These are phyloP conservation scores for Neopelma chrysocephalum DNA, from an alignment of 2,797 vertebrate species.

Conservation along the genomic window DNA sequence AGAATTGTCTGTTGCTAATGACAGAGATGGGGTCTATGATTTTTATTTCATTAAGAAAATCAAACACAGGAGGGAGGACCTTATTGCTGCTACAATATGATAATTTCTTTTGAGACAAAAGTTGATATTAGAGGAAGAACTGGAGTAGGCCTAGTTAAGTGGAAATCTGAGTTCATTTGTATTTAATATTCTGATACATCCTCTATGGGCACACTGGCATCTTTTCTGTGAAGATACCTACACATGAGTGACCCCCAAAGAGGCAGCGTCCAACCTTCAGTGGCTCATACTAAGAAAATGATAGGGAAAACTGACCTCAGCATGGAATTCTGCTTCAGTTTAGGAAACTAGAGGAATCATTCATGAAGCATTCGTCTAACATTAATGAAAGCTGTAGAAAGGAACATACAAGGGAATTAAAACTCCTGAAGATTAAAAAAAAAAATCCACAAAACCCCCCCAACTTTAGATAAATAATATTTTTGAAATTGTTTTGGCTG, in stretches of 20 bases:
- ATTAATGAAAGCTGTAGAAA: background rate
- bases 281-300: background rate
- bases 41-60: background rate
- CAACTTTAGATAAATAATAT: background rate
- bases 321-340: background rate
- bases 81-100: background rate
- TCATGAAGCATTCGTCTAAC: background rate
- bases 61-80: background rate
- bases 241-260: background rate
- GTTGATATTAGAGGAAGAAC: background rate
- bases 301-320: background rate
- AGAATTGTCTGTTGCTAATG: background rate
- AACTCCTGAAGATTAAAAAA: background rate
- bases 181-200: background rate
- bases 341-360: background rate
- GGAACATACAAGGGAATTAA: background rate
- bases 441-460: background rate
- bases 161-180: background rate
- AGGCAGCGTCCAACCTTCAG: background rate
- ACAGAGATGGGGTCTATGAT: accelerated
- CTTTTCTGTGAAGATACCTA: background rate
- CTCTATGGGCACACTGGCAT: background rate
- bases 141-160: background rate
- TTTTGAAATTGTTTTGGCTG: constrained; percentile 19
- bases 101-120: background rate